Percentiles rank a stretch among this genome's conserved stretches.
Conservation (phyloP, 2,797 vertebrate species). For the Pachyuromys duprasi region DNA sequence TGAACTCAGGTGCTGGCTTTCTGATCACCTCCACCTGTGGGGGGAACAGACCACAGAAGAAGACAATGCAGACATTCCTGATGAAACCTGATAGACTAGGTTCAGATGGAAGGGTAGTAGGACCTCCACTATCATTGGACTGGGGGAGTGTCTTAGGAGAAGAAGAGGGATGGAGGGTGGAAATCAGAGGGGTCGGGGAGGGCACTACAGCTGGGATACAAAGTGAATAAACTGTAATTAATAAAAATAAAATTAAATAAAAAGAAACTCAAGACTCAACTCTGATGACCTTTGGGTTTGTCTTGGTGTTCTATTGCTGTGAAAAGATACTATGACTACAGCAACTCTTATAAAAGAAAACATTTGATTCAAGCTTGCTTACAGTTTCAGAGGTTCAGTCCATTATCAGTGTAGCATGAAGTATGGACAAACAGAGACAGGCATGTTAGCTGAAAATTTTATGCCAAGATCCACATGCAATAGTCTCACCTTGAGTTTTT, state of each 20-base stretch:
- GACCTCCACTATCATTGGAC: too few relatives aligned
- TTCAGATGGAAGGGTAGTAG: too few relatives aligned
- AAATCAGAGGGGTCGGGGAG: too few relatives aligned
- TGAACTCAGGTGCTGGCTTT: too few relatives aligned
- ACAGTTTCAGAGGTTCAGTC: not conserved
- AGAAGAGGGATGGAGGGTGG: too few relatives aligned
- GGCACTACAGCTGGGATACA: not conserved
- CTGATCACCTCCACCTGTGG: too few relatives aligned
- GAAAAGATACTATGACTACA: not conserved
- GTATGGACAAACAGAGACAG: not conserved
- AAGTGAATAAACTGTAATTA: too few relatives aligned
- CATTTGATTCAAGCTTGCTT: not conserved
- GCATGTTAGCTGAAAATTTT: not conserved
- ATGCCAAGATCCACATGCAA: not conserved
- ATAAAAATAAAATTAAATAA: too few relatives aligned
- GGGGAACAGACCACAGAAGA: too few relatives aligned
- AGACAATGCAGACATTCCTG: too few relatives aligned
- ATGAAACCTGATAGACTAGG: too few relatives aligned
- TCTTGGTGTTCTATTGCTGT: not conserved
- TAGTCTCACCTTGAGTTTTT: not conserved
- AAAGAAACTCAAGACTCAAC: not conserved
- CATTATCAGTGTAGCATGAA: not conserved
- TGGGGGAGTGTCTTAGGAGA: too few relatives aligned
- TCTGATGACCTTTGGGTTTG: not conserved
- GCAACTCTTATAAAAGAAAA: not conserved